Evolutionary conservation across 2,797 vertebrate species (phyloP), one percentile per base, ranked within the genome.

Genomic region (Nannoperca obscura): DNA sequence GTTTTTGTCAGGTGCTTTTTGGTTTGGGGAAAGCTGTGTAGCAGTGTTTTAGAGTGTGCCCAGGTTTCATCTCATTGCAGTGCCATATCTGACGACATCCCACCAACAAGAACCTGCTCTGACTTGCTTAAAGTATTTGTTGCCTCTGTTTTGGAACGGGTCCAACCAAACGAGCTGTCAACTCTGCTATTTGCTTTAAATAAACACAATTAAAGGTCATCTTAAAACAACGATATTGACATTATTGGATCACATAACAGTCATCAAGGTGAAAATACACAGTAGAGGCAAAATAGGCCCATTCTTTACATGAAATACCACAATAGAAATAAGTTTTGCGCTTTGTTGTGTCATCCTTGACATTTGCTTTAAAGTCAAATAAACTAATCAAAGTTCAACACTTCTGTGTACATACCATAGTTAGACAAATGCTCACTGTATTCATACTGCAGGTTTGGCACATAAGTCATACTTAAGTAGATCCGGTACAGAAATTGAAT

Each of bases 101-200:
- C 19, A 61, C 32, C 44, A 71, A 12, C 52, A 61, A 17, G 38
- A 76, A 76, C 84, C 22, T 71, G 74, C 46, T 40, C 42, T 27
- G 60, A 80, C 77, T n/a, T 49, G 74, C 20, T 32, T 22, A 13
- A n/a, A 13, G 36, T 24, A 22, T 50, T 14, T 22, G 12, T 27
- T 20, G 4, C 17, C 4, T 1, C n/a, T 63, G 30, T 78, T 30
- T 76, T 57, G 15, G 47, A 30, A 32, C 5, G 17, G 55, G 24
- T 24, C 38, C 15, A 38, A 11, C 9, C 11, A 38, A 64, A 53
- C 54, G 0, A 50, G 40, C 52, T 53, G 30, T 12, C 14, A 30
- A 9, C 11, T 30, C 7, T n/a, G 24, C 4, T 14, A 4, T n/a
- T 10, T 42, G 2, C 34, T 66, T 46, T 20, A 47, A 46, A 20